These are phyloP conservation scores for Rambutsinella grinnellia DNA, from an alignment of 2,888 invertebrate genomes.

Conservation along the genomic window DNA sequence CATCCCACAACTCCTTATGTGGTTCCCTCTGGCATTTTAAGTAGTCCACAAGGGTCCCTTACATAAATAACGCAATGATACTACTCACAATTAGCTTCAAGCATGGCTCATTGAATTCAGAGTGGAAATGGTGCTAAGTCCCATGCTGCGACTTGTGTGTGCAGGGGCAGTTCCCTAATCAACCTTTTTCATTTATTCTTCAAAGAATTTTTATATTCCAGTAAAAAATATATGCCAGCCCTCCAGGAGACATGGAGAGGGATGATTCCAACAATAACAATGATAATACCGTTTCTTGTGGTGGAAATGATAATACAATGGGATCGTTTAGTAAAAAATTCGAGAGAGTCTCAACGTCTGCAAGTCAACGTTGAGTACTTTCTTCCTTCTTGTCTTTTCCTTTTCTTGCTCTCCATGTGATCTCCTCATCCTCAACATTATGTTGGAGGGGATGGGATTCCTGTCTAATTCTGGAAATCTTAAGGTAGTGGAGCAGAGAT, in stretches of 20 bases:
- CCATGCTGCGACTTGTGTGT: slow-evolving; percentile 49
- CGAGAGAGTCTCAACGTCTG: slow-evolving; percentile 21
- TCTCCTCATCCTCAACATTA: slow-evolving; percentile 20
- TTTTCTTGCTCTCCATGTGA: slow-evolving; percentile 14
- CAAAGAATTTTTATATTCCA: too few relatives aligned
- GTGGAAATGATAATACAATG: not conserved
- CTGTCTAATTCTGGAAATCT: slow-evolving; percentile 43
- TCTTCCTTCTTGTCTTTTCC: slow-evolving; percentile 36
- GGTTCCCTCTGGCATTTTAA: slow-evolving; percentile 45
- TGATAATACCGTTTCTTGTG: not conserved
- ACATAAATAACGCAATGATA: not conserved
- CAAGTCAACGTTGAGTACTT: slow-evolving; percentile 16
- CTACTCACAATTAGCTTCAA: slow-evolving; percentile 5
- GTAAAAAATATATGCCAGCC: not conserved
- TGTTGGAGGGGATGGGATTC: slow-evolving; percentile 11
- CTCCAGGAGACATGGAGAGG: slow-evolving; percentile 49
- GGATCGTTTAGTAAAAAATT: slow-evolving; percentile 34
- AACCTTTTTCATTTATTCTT: too few relatives aligned
- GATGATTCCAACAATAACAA: slow-evolving; percentile 24
- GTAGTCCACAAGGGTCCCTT: slow-evolving; percentile 50
- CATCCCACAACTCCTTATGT: slow-evolving; percentile 21
- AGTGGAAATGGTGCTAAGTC: slow-evolving; percentile 52
- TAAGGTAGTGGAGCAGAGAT: slow-evolving; percentile 32
- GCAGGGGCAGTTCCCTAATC: slow-evolving; percentile 55
- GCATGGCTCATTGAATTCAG: slow-evolving; percentile 48